phyloP scores from a whole-genome alignment of 2,113 vertebrate species.

The Rhadina sibilatrix region DNA sequence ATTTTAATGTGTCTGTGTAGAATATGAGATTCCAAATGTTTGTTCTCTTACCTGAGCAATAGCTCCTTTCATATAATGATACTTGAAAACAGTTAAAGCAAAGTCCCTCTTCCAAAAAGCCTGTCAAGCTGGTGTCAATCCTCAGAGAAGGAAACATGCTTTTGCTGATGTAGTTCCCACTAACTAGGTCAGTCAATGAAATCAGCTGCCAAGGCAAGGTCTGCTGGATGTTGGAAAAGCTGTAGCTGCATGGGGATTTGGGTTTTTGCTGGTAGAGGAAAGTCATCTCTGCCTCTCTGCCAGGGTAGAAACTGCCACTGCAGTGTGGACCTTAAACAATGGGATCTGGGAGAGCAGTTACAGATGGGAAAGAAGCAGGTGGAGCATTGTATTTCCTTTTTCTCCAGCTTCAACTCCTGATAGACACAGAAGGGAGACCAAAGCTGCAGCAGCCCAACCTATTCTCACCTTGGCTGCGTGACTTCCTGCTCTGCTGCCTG shows the following conservation, averaged over 20 bases:
- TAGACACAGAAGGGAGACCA: conserved; percentile 88
- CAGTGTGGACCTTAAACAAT: not conserved
- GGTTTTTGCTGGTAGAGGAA: not conserved
- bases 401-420: conserved; percentile 78
- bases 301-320: not conserved
- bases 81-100: not conserved
- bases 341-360: no score
- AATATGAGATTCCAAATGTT: not conserved
- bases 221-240: not conserved
- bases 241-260: not conserved
- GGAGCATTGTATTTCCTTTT: not conserved
- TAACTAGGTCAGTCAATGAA: not conserved
- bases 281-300: not conserved
- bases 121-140: not conserved
- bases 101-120: not conserved
- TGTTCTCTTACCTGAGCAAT: not conserved
- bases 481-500: conserved; percentile 93
- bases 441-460: conserved; percentile 92
- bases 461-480: conserved; percentile 86
- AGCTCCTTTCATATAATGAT: no score
- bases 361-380: not conserved
- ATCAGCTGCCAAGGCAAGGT: not conserved
- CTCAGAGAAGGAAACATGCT: not conserved
- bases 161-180: not conserved
- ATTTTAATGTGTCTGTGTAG: not conserved